phyloP scores from a whole-genome alignment of 2,797 vertebrate genomes.

The Tragopan temminckii region DNA sequence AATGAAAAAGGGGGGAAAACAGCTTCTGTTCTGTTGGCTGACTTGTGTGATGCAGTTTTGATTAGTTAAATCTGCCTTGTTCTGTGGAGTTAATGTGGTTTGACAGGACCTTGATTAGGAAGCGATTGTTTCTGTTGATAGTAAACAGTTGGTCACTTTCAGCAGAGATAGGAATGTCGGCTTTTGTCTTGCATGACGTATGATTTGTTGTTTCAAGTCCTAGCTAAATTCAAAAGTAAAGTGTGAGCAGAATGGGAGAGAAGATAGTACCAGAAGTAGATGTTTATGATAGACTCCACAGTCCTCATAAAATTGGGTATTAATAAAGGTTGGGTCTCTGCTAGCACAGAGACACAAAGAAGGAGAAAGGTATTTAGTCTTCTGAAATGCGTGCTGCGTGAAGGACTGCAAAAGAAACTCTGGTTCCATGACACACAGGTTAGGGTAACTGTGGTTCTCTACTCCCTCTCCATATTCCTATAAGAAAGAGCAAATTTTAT shows the following conservation, averaged over 20 bases:
- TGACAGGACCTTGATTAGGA: conserved; percentile 67
- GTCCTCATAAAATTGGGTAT: not conserved
- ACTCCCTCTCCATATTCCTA: not conserved
- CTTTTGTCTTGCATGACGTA: conserved; percentile 28
- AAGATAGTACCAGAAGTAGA: not conserved
- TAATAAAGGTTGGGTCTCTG: not conserved
- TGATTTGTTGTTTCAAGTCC: conserved; percentile 38
- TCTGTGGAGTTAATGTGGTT: conserved; percentile 45
- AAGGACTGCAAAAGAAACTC: not conserved
- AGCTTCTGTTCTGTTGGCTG: not conserved
- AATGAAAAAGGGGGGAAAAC: not conserved
- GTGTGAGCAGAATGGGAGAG: not conserved
- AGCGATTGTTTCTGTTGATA: conserved; percentile 75
- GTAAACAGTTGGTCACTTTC: conserved; percentile 77
- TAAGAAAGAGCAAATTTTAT: not conserved
- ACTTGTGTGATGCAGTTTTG: conserved; percentile 12
- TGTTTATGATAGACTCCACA: not conserved
- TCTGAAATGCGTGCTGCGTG: not conserved
- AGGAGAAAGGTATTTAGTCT: not conserved
- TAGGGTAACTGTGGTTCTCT: not conserved
- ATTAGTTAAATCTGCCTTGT: conserved; percentile 49
- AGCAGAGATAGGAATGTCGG: not conserved
- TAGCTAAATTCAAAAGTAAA: conserved; percentile 30
- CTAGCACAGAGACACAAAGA: not conserved
- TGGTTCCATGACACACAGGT: not conserved